Conservation (phyloP, 2,113 vertebrate genomes). For the Silurus asotus region DNA sequence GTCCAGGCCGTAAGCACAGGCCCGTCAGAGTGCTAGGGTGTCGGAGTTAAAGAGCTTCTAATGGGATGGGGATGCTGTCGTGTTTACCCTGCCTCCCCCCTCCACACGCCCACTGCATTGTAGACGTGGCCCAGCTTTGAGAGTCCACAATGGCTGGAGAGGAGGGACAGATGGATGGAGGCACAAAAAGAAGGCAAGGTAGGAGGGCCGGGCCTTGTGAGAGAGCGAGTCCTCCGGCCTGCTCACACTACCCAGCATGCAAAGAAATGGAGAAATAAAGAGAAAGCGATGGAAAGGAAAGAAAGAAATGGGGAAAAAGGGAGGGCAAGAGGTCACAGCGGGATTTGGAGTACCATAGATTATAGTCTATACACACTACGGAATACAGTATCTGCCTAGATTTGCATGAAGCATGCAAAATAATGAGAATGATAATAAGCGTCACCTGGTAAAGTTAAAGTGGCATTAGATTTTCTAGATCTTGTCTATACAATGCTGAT, state of each 20-base stretch:
- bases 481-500: too few species aligned
- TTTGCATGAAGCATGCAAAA: background rate
- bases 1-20: constrained; percentile 62
- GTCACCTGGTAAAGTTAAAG: background rate
- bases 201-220: constrained; percentile 64
- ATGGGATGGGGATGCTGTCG: constrained; percentile 79
- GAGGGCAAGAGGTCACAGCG: constrained; percentile 31
- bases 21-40: constrained; percentile 69
- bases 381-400: constrained; percentile 36
- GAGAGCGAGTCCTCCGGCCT: constrained; percentile 40
- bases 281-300: constrained; percentile 53
- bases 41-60: constrained; percentile 82
- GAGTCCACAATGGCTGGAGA: constrained; percentile 73
- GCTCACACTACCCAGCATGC: constrained; percentile 48
- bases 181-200: constrained; percentile 72
- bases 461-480: too few species aligned
- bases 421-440: background rate
- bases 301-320: constrained; percentile 37
- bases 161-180: constrained; percentile 76
- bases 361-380: constrained; percentile 15
- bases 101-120: constrained; percentile 75
- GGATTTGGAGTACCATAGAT: constrained; percentile 36
- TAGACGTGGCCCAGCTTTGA: constrained; percentile 74
- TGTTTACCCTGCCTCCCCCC: constrained; percentile 74
- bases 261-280: constrained; percentile 55